phyloP scores from a whole-genome alignment of 2,888 invertebrate genomes.

The Dolichopus griseipennis region DNA sequence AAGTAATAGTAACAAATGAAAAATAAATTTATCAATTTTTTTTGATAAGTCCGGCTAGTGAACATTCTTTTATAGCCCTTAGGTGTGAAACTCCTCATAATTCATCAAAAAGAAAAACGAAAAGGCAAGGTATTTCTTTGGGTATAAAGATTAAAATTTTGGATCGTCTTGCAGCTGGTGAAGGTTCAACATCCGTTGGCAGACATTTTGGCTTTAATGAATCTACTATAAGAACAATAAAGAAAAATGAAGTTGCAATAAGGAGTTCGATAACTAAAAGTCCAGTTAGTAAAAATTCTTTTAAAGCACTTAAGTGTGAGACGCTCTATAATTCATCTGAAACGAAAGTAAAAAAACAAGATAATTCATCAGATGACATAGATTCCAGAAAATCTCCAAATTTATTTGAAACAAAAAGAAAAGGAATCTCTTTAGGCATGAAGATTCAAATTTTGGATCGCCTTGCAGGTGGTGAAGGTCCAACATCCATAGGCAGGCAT shows the following conservation, averaged over 20 bases:
- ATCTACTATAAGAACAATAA: slow-evolving; percentile 20
- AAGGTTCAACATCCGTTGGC: slow-evolving; percentile 20
- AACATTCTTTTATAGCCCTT: too few relatives aligned
- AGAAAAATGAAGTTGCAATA: slow-evolving; percentile 18
- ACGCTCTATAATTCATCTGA: too few relatives aligned
- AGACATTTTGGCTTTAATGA: slow-evolving; percentile 19
- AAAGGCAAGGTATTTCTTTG: slow-evolving; percentile 13
- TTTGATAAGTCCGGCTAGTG: too few relatives aligned
- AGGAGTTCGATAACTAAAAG: slow-evolving; percentile 18
- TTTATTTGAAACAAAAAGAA: too few relatives aligned
- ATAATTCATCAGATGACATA: too few relatives aligned
- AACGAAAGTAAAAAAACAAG: too few relatives aligned
- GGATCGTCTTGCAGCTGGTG: slow-evolving; percentile 17
- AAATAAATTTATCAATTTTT: too few relatives aligned
- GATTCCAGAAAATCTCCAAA: too few relatives aligned
- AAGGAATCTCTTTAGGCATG: slow-evolving; percentile 11
- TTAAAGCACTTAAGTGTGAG: too few relatives aligned
- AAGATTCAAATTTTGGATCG: slow-evolving; percentile 19
- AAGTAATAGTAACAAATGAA: too few relatives aligned
- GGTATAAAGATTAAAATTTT: slow-evolving; percentile 18
- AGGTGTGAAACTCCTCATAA: too few relatives aligned
- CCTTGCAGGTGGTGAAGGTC: slow-evolving; percentile 17
- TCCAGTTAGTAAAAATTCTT: too few relatives aligned
- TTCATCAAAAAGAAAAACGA: background rate
- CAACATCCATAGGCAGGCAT: slow-evolving; percentile 19